Base-by-base conservation (phyloP, 2,113 vertebrate species). In the Phrynosoma platyrhinos region DNA sequence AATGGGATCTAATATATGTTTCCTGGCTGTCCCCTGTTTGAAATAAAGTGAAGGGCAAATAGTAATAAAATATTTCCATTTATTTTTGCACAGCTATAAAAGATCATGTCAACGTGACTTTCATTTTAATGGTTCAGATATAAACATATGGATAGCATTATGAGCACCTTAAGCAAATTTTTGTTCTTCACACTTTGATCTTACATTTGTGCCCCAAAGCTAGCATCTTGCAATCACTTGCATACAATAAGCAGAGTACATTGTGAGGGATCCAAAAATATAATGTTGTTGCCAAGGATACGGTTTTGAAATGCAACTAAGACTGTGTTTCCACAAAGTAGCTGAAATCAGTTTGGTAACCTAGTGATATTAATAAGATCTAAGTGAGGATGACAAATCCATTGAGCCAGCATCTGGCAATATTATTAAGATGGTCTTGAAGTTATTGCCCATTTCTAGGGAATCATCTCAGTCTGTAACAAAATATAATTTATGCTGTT, bases 201-300 rank as follows among this genome's bases (percentile, higher is more conserved):
- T 90, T 84, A 80, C 88, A 79, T 93, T 81, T 91, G 89, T 91
- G 93, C 86, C 87, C 89, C 79, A 76, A 80, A 93, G 89, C 0
- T 23, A 93, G 52, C 68, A 81, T 94, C 91, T 12, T 87, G 89
- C 95, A 85, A 52, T 93, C 77, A 96, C 96, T 96, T 97, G 91
- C 95, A 96, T 95, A 93, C 97, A 96, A 96, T 96, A 95, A 97
- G 97, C 96, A 96, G 95, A 95, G 94, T 94, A 95, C 94, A 94
- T 94, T 94, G 94, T 96, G 95, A 95, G 89, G 40, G 92, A 92
- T 94, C 95, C 95, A 97, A 96, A 97, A 97, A 97, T 95, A 74
- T 81, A 87, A 95, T 92, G 90, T 91, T 91, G 97, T 97, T 97
- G 96, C 97, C 96, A 96, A 84, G 97, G 97, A 95, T 96, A 97